phyloP scores from a whole-genome alignment of 2,113 vertebrate genomes.

The Silurus meridionalis region DNA sequence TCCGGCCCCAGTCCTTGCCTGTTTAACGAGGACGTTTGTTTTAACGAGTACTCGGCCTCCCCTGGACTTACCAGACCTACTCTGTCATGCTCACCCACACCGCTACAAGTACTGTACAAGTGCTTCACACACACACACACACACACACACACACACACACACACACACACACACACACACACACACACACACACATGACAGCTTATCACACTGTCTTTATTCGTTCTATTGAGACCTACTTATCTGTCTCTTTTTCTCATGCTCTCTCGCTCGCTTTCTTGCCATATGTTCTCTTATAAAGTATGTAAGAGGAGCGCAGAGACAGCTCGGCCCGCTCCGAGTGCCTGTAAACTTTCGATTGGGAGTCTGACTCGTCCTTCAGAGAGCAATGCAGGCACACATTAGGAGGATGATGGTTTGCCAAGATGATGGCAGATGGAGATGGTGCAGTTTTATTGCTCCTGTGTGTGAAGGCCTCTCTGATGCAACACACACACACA shows the following conservation, averaged over 20 bases:
- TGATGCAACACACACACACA: slow-evolving; percentile 5
- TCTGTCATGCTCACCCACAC: background rate
- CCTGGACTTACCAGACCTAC: slow-evolving; percentile 21
- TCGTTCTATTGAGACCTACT: slow-evolving; percentile 49
- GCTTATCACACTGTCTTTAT: slow-evolving; percentile 57
- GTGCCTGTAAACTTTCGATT: slow-evolving; percentile 53
- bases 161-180: background rate
- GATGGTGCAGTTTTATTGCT: slow-evolving; percentile 62
- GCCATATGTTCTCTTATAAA: slow-evolving; percentile 73
- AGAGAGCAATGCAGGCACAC: slow-evolving; percentile 32
- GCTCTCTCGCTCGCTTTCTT: slow-evolving; percentile 10
- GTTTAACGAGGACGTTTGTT: slow-evolving; percentile 30
- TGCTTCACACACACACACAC: slow-evolving; percentile 5
- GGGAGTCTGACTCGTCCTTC: slow-evolving; percentile 25
- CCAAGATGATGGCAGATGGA: slow-evolving; percentile 47
- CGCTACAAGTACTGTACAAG: background rate
- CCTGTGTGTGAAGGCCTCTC: slow-evolving; percentile 60
- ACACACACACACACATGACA: slow-evolving; percentile 35
- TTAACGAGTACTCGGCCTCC: slow-evolving; percentile 27
- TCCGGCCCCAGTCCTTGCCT: slow-evolving; percentile 20
- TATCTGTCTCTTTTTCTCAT: slow-evolving; percentile 35
- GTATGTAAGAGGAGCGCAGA: slow-evolving; percentile 60
- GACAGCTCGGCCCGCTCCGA: slow-evolving; percentile 56
- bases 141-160: slow-evolving; percentile 1
- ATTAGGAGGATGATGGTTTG: slow-evolving; percentile 39